Conservation (phyloP, 2,797 vertebrate genomes). For the Mallotus villosus region DNA sequence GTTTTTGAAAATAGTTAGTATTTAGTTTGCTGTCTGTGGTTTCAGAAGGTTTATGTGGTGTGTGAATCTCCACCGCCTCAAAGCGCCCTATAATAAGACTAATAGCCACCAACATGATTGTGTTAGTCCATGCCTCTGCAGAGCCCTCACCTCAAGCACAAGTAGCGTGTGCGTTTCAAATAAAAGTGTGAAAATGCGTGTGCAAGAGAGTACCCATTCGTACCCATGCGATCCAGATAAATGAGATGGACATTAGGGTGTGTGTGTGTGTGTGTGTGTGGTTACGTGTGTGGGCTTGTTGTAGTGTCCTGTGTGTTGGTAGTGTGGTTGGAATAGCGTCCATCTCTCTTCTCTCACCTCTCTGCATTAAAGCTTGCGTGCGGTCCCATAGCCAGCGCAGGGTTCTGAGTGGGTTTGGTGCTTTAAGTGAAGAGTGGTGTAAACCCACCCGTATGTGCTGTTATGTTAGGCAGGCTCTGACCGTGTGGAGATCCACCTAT, state of each 20-base stretch:
- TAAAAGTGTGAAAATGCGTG: constrained; percentile 25
- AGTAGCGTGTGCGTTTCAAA: constrained; percentile 11
- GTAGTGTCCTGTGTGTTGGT: constrained; percentile 68
- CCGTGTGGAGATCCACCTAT: constrained; percentile 51
- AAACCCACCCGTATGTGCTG: constrained; percentile 52
- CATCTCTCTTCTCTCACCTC: constrained; percentile 27
- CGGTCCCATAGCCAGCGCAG: constrained; percentile 62
- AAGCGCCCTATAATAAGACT: constrained; percentile 63
- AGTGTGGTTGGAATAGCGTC: constrained; percentile 35
- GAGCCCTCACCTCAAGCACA: constrained; percentile 61
- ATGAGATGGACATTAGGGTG: constrained; percentile 68
- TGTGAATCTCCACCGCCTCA: constrained; percentile 56
- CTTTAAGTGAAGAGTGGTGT: constrained; percentile 72
- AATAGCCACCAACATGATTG: constrained; percentile 69
- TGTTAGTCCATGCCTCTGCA: constrained; percentile 71
- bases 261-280: constrained; percentile 50
- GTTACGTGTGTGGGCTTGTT: constrained; percentile 32
- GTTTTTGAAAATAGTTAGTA: background rate
- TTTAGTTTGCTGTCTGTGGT: constrained; percentile 5
- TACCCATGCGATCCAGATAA: constrained; percentile 66
- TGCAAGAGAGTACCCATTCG: constrained; percentile 44
- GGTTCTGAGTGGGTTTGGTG: constrained; percentile 69
- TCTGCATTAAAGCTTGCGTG: constrained; percentile 65
- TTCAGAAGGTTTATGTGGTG: constrained; percentile 61
- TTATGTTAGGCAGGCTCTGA: constrained; percentile 66